Evolutionary conservation across 2,113 vertebrate genomes (phyloP).

Genomic region (Heterotis niloticus): DNA sequence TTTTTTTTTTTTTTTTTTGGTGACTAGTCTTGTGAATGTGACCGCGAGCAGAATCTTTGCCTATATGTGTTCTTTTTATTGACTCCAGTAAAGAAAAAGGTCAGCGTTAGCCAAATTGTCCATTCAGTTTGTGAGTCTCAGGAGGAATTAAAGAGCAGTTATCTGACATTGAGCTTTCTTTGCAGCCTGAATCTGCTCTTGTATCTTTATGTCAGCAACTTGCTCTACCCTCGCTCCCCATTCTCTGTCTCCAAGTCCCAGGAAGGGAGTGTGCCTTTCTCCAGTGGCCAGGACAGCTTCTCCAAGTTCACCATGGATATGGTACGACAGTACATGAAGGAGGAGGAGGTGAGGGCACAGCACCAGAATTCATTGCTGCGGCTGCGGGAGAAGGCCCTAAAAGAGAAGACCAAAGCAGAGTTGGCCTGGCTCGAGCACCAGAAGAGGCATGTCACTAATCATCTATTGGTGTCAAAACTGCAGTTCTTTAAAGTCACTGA

Average conservation of each 20-base stretch:
- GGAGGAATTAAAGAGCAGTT: too few species aligned
- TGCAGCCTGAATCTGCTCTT: neutral
- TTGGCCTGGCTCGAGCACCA: constrained; percentile 95
- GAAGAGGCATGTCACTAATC: constrained; percentile 67
- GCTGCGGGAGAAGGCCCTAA: constrained; percentile 90
- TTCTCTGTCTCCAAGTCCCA: constrained; percentile 39
- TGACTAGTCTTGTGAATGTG: too few species aligned
- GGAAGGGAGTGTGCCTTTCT: constrained; percentile 83
- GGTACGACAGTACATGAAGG: constrained; percentile 96
- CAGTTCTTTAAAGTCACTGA: too few species aligned
- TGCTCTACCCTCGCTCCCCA: neutral
- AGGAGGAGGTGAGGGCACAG: constrained; percentile 88
- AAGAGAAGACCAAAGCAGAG: constrained; percentile 89
- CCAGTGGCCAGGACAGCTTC: constrained; percentile 87
- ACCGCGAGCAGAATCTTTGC: too few species aligned
- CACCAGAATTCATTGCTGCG: constrained; percentile 88
- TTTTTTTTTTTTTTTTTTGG: too few species aligned
- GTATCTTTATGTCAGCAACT: neutral
- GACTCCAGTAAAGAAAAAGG: too few species aligned
- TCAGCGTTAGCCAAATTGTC: too few species aligned
- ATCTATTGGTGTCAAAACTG: too few species aligned
- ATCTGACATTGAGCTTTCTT: too few species aligned
- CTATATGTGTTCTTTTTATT: too few species aligned
- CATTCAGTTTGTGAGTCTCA: too few species aligned
- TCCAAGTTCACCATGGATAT: constrained; percentile 97